Percentiles rank a stretch among this genome's conserved stretches.
Evolutionary conservation across 1,140 invertebrate species (phyloP).

Genomic region (Scaptodrosophila lebanonensis): DNA sequence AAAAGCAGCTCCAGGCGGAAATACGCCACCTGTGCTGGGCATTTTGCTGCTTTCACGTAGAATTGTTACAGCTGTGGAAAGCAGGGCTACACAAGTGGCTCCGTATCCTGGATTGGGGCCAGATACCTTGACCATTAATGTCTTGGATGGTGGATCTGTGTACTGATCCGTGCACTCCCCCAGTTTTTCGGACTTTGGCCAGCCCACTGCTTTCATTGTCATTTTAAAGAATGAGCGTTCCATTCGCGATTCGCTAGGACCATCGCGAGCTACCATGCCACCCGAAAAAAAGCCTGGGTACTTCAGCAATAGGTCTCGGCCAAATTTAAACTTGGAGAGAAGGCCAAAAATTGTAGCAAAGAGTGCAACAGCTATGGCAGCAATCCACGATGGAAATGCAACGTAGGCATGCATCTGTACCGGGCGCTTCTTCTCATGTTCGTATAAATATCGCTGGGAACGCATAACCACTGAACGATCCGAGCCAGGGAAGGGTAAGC

Average conservation of each 20-base stretch:
- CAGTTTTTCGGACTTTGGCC: conserved; percentile 83
- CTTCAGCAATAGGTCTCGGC: conserved; percentile 82
- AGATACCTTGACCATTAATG: conserved; percentile 81
- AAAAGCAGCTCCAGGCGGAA: conserved; percentile 70
- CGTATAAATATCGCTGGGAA: conserved; percentile 86
- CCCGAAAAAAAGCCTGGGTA: conserved; percentile 86
- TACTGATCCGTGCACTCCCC: conserved; percentile 81
- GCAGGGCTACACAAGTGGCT: conserved; percentile 84
- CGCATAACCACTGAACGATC: conserved; percentile 88
- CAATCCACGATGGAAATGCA: conserved; percentile 75
- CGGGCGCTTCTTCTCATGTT: conserved; percentile 84
- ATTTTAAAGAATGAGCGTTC: conserved; percentile 82
- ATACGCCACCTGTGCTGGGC: conserved; percentile 81
- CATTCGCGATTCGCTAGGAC: conserved; percentile 82
- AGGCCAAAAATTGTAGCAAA: conserved; percentile 82
- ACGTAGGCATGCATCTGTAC: conserved; percentile 84
- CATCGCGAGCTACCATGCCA: conserved; percentile 83
- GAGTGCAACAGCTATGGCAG: conserved; percentile 78
- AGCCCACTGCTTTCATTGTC: conserved; percentile 86
- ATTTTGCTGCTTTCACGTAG: conserved; percentile 87
- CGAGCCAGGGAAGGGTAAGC: conserved; percentile 86
- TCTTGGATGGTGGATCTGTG: conserved; percentile 81
- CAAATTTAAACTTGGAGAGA: conserved; percentile 82
- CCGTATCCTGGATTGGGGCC: conserved; percentile 89
- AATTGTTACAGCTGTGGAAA: conserved; percentile 86